Evolutionary conservation across 2,797 vertebrate genomes (phyloP).

Genomic region (Novumbra hubbsi): DNA sequence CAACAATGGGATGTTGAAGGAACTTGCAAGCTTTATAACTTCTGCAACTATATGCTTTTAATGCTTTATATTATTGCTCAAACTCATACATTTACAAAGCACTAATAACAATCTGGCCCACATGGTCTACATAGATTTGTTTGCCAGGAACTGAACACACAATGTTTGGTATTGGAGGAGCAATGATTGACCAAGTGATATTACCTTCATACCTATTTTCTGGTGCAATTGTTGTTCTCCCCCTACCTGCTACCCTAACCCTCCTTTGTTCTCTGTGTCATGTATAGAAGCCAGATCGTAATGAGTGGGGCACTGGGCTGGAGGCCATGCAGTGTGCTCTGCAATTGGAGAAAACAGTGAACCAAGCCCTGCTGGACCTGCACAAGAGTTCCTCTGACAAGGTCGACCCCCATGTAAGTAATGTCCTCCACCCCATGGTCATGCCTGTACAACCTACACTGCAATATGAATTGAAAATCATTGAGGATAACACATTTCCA

Average conservation of each 20-base stretch:
- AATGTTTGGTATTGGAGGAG: neutral
- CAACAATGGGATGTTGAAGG: too few species aligned
- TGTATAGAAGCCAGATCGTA: constrained; percentile 86
- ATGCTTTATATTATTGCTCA: too few species aligned
- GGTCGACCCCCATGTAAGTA: constrained; percentile 80
- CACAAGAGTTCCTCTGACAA: constrained; percentile 78
- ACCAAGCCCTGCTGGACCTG: constrained; percentile 85
- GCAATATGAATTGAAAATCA: too few species aligned
- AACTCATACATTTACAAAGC: too few species aligned
- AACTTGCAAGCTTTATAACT: too few species aligned
- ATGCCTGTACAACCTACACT: too few species aligned
- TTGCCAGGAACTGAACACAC: neutral
- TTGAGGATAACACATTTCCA: too few species aligned
- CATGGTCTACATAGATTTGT: too few species aligned
- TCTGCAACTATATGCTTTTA: too few species aligned
- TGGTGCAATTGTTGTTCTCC: neutral
- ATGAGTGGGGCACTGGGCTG: constrained; percentile 90
- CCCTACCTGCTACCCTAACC: neutral
- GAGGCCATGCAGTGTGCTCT: constrained; percentile 89
- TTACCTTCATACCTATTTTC: neutral
- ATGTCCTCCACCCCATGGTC: too few species aligned
- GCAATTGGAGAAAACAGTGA: constrained; percentile 89
- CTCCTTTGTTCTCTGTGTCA: neutral
- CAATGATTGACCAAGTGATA: neutral
- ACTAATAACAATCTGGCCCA: too few species aligned